Percentiles rank a stretch among this genome's conserved stretches.
These are phyloP conservation scores for Cnemophilus loriae DNA, from an alignment of 2,113 vertebrate genomes.

Conservation along the genomic window DNA sequence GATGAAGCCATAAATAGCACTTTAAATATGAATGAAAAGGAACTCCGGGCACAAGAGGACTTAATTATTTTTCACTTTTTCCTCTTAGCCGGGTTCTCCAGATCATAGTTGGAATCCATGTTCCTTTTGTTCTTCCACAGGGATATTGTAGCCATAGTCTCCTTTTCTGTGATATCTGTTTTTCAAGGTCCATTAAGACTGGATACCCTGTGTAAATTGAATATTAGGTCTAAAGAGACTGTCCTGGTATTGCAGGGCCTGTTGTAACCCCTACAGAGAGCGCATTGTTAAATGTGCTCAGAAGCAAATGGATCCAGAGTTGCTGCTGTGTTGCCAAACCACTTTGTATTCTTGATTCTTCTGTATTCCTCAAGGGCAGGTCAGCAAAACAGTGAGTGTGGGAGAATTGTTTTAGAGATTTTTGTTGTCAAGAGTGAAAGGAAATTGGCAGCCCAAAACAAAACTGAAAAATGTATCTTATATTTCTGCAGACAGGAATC, in stretches of 20 bases:
- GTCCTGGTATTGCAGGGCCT: background rate
- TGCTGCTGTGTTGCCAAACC: background rate
- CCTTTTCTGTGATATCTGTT: background rate
- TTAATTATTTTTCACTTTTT: background rate
- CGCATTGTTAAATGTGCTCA: background rate
- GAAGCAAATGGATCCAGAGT: background rate
- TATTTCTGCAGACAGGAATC: background rate
- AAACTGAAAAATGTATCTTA: background rate
- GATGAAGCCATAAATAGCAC: background rate
- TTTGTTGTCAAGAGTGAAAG: constrained; percentile 10
- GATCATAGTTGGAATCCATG: background rate
- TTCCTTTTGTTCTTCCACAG: background rate
- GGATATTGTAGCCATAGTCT: background rate
- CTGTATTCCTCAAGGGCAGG: background rate
- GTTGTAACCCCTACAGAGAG: background rate
- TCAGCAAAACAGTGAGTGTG: background rate
- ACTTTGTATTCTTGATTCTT: background rate
- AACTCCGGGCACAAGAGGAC: background rate
- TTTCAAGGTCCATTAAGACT: background rate
- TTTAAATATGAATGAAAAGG: background rate
- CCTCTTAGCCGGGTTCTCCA: background rate
- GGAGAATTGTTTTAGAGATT: constrained; percentile 9
- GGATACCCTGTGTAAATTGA: background rate
- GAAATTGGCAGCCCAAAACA: background rate
- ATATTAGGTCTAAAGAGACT: background rate